These are phyloP conservation scores for Cassiopea andromeda DNA, from an alignment of 30 jellyfish, hydroid and myxozoan species.

Conservation along the genomic window DNA sequence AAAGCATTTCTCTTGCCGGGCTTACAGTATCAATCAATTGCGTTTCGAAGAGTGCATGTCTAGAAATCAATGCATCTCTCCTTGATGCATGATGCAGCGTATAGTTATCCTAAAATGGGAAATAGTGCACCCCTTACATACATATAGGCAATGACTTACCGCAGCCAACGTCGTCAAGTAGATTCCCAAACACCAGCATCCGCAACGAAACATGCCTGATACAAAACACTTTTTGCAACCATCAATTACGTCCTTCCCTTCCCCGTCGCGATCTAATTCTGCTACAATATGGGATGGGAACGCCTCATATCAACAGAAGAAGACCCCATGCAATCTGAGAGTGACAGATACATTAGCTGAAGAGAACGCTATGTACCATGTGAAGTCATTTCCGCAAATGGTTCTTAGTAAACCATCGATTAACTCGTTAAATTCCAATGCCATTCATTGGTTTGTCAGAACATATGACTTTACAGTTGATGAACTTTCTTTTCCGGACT, in stretches of 20 bases:
- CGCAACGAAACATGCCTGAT: background rate
- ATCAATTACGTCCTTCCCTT: background rate
- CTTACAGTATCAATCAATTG: too few species aligned
- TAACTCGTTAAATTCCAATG: background rate
- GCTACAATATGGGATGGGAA: background rate
- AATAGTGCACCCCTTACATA: too few species aligned
- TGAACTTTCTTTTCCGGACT: background rate
- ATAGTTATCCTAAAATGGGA: too few species aligned
- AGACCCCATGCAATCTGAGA: background rate
- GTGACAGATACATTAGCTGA: background rate
- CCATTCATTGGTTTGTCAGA: background rate
- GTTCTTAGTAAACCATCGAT: slow-evolving; percentile 2
- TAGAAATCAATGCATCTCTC: too few species aligned
- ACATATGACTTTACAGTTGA: background rate
- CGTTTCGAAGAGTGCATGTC: too few species aligned
- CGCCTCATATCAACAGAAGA: background rate
- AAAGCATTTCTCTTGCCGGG: too few species aligned
- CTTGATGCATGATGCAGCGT: too few species aligned
- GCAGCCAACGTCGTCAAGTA: background rate
- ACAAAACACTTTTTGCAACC: background rate
- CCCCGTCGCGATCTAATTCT: background rate
- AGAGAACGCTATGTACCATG: background rate
- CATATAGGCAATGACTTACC: background rate
- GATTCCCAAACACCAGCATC: background rate
- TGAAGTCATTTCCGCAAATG: slow-evolving; percentile 21